These are phyloP conservation scores for Labia minor DNA, from an alignment of 2,888 invertebrate genomes.

Conservation along the genomic window DNA sequence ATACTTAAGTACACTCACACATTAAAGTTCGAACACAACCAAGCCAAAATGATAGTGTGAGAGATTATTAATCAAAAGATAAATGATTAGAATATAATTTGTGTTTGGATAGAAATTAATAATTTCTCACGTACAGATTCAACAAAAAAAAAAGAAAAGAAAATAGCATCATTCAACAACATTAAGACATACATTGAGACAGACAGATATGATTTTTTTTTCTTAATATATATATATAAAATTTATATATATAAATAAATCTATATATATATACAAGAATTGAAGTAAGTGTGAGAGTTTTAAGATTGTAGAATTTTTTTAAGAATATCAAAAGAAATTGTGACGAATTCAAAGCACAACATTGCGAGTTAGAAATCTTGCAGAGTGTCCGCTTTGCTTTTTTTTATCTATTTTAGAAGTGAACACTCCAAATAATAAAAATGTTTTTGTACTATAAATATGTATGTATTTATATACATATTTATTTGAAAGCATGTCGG, in stretches of 20 bases:
- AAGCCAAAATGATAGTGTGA: not conserved
- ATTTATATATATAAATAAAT: too few species aligned
- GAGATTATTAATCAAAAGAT: not conserved
- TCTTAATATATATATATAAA: too few species aligned
- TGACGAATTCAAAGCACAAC: conserved; percentile 13
- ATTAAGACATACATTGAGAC: not conserved
- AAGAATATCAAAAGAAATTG: not conserved
- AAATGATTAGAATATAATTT: not conserved
- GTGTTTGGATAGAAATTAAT: not conserved
- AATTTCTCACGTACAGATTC: too few species aligned
- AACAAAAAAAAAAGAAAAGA: too few species aligned
- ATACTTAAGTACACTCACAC: not conserved
- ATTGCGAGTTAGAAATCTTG: conserved; percentile 13
- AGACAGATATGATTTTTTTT: not conserved
- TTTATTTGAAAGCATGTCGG: too few species aligned
- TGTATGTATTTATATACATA: too few species aligned
- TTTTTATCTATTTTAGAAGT: not conserved
- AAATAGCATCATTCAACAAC: not conserved
- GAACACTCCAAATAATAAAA: not conserved
- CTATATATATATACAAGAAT: too few species aligned
- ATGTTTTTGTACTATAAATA: not conserved
- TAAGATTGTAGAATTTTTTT: not conserved
- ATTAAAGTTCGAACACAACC: not conserved
- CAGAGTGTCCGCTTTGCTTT: not conserved
- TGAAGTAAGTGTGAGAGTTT: not conserved